Base-by-base conservation (phyloP, 1,140 invertebrate genomes). In the Antheraea mylitta region DNA sequence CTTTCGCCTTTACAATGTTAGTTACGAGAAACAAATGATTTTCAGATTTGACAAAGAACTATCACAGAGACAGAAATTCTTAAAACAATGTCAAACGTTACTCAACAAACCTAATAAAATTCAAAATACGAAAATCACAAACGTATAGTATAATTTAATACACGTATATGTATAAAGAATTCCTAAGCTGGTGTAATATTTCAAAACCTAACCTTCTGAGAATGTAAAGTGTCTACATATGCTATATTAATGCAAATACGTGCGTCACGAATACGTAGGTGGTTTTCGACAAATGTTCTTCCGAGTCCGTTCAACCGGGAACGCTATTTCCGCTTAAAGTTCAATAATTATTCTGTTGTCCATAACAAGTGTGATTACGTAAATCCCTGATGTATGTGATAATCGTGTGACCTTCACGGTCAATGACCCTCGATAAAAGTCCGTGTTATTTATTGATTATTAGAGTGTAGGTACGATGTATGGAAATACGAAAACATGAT, bases 271-370 rank as follows among this genome's bases (percentile, higher is more conserved):
- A 53, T 13, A 53, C 45, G 45, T 16, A 53, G 16, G 16, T 53
- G 45, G 10, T 53, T 53, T 53, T 53, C 16, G n/a, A 18, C 53
- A 53, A 78, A 80, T 82, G 85, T 86, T 86, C 89, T 91, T 89
- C 86, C 71, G 65, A 72, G 80, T 73, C 45, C 82, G 71, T 77
- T 81, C 79, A 88, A 86, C 89, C 88, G 82, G 87, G 89, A 89
- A 89, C 70, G 82, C 69, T 78, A 79, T 71, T 68, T 71, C 65
- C 59, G 60, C 67, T 81, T 84, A 81, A 85, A 68, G 74, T 66
- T 74, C 66, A 76, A 76, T 77, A 77, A 80, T 75, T 53, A 6
- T 53, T 1, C 81, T 79, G 72, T 84, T 82, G 83, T 82, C 75
- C 71, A 79, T 48, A 38, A 78, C 75, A 68, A 68, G 73, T 69